These are phyloP conservation scores for Heliothis virescens DNA, from an alignment of 1,140 invertebrate genomes.

Conservation along the genomic window DNA sequence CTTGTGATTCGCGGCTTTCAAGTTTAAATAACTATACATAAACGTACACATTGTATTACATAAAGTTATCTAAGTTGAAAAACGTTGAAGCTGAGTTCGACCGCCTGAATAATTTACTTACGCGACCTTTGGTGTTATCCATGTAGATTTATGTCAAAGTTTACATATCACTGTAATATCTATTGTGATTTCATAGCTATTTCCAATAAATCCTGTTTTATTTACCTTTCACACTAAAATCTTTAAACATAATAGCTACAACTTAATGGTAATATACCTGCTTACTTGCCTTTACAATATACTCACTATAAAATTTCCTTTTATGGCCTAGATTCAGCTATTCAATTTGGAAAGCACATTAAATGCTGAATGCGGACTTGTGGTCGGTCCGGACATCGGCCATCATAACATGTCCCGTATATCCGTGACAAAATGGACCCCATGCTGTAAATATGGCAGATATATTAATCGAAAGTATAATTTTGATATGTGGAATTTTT, in stretches of 20 bases:
- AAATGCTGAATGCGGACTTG: neutral
- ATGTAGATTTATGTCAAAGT: conserved; percentile 12
- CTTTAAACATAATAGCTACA: neutral
- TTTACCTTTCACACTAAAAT: too few relatives aligned
- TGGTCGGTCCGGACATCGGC: neutral
- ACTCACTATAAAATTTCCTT: neutral
- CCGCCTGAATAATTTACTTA: conserved; percentile 9
- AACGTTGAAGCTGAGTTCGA: conserved; percentile 11
- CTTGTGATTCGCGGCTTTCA: neutral
- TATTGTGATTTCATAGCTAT: neutral
- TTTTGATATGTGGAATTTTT: neutral
- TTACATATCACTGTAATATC: conserved; percentile 14
- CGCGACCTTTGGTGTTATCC: conserved; percentile 4
- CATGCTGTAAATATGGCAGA: neutral
- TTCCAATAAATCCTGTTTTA: neutral
- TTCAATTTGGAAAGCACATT: neutral
- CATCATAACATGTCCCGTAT: conserved; percentile 5
- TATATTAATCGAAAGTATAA: neutral
- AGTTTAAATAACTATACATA: conserved; percentile 20
- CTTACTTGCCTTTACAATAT: too few relatives aligned
- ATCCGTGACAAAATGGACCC: neutral
- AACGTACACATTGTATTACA: conserved; percentile 11
- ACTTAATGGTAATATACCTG: too few relatives aligned
- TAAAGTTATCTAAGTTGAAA: conserved; percentile 22
- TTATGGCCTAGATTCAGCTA: neutral